These are phyloP conservation scores for Eciton burchellii DNA, from an alignment of 1,140 invertebrate genomes.

Conservation along the genomic window DNA sequence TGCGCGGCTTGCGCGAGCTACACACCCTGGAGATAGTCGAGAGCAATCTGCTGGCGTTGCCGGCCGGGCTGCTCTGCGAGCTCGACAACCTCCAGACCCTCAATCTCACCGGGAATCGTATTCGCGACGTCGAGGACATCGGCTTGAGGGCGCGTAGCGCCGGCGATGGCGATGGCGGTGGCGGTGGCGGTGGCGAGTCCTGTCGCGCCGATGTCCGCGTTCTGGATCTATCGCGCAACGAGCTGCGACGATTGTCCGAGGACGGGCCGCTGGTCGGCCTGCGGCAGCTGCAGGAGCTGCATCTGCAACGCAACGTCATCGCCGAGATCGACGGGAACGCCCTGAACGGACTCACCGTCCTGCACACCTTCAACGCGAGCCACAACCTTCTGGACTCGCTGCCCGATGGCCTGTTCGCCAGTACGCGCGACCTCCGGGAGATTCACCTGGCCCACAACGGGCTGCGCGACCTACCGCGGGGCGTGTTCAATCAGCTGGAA, in stretches of 20 bases:
- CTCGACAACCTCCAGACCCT: slow-evolving; percentile 92
- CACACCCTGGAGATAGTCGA: slow-evolving; percentile 92
- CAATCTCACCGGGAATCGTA: slow-evolving; percentile 93
- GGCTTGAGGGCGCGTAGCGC: slow-evolving; percentile 87
- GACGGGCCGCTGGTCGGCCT: slow-evolving; percentile 90
- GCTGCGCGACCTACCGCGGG: slow-evolving; percentile 91
- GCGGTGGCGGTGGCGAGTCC: slow-evolving; percentile 77
- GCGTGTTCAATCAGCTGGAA: slow-evolving; percentile 93
- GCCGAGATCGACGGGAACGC: slow-evolving; percentile 92
- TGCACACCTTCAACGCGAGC: slow-evolving; percentile 93
- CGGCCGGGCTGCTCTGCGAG: slow-evolving; percentile 91
- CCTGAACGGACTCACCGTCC: slow-evolving; percentile 90
- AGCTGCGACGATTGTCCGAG: slow-evolving; percentile 89
- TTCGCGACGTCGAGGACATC: slow-evolving; percentile 90
- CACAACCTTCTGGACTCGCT: slow-evolving; percentile 92
- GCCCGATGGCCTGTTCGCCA: slow-evolving; percentile 92
- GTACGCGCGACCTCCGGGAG: slow-evolving; percentile 92
- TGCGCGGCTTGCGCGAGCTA: slow-evolving; percentile 91
- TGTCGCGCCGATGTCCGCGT: slow-evolving; percentile 88
- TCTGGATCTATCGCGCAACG: slow-evolving; percentile 93
- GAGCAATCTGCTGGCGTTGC: slow-evolving; percentile 92
- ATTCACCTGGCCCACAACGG: slow-evolving; percentile 94
- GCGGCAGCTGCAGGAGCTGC: slow-evolving; percentile 90
- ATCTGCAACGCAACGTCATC: slow-evolving; percentile 93
- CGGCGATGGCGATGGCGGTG: neutral